Conservation (phyloP, 2,888 invertebrate genomes). For the Apocheima hispidaria region DNA sequence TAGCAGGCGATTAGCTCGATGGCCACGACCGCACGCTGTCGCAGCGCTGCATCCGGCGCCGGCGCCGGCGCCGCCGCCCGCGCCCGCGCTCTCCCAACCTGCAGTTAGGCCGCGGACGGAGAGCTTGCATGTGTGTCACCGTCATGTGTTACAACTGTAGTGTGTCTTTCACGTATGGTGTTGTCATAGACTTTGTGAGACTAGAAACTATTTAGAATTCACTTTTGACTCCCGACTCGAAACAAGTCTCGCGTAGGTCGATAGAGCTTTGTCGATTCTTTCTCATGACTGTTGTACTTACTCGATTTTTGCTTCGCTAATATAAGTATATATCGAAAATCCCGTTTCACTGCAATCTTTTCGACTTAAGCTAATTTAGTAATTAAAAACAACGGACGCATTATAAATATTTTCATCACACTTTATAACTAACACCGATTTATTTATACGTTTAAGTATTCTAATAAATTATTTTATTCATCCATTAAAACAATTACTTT, state of each 20-base stretch:
- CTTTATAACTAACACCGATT: neutral
- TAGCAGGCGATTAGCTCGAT: slow-evolving; percentile 74
- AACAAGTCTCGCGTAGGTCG: slow-evolving; percentile 15
- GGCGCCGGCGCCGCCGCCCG: slow-evolving; percentile 31
- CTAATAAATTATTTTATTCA: neutral
- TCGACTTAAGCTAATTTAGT: neutral
- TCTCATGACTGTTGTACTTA: slow-evolving; percentile 24
- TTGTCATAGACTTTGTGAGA: slow-evolving; percentile 39
- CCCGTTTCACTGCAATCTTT: slow-evolving; percentile 1
- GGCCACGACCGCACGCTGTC: slow-evolving; percentile 62
- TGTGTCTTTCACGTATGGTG: slow-evolving; percentile 43
- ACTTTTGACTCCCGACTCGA: slow-evolving; percentile 21
- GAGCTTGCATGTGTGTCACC: slow-evolving; percentile 76
- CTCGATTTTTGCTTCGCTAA: slow-evolving; percentile 40
- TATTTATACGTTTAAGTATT: neutral
- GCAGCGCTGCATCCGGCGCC: slow-evolving; percentile 22
- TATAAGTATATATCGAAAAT: slow-evolving; percentile 10
- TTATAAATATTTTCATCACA: slow-evolving; percentile 3
- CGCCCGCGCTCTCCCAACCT: slow-evolving; percentile 23
- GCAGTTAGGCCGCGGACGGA: slow-evolving; percentile 42
- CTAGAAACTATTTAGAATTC: slow-evolving; percentile 36
- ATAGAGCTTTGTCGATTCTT: slow-evolving; percentile 26
- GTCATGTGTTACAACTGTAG: slow-evolving; percentile 61
- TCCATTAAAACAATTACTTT: neutral
- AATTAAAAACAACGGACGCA: neutral